phyloP scores from a whole-genome alignment of 2,797 vertebrate species.

The Loris lydekkerianus region DNA sequence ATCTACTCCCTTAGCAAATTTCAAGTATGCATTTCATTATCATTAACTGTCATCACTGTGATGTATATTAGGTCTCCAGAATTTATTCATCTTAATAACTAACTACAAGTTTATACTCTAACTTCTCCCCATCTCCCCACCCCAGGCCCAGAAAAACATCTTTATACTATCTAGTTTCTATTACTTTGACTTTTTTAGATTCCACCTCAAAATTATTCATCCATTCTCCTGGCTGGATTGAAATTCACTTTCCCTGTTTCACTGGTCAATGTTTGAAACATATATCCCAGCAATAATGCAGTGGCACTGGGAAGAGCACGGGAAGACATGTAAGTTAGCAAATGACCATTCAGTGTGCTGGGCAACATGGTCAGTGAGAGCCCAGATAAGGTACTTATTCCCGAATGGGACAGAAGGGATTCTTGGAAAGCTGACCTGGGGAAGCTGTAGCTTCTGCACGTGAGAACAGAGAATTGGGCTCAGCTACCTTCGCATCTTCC shows the following conservation, averaged over 20 bases:
- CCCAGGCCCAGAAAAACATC: background rate
- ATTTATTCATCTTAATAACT: background rate
- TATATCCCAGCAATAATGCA: background rate
- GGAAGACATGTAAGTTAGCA: background rate
- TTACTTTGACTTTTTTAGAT: background rate
- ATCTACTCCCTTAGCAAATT: background rate
- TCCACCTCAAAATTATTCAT: background rate
- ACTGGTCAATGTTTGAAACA: background rate
- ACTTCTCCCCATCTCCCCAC: background rate
- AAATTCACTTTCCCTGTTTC: background rate
- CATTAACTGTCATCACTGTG: background rate
- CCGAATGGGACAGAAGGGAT: background rate
- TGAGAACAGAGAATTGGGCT: background rate
- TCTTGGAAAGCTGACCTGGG: background rate
- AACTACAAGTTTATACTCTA: background rate
- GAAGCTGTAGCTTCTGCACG: background rate
- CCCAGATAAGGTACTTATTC: background rate
- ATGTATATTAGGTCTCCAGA: background rate
- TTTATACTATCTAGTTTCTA: background rate
- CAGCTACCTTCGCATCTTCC: background rate
- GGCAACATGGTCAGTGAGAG: background rate
- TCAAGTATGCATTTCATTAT: background rate
- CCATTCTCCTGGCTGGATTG: background rate
- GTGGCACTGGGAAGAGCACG: rapidly evolving
- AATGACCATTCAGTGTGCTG: background rate